Conservation (phyloP, 1,140 invertebrate genomes). For the Metaphire vulgaris region DNA sequence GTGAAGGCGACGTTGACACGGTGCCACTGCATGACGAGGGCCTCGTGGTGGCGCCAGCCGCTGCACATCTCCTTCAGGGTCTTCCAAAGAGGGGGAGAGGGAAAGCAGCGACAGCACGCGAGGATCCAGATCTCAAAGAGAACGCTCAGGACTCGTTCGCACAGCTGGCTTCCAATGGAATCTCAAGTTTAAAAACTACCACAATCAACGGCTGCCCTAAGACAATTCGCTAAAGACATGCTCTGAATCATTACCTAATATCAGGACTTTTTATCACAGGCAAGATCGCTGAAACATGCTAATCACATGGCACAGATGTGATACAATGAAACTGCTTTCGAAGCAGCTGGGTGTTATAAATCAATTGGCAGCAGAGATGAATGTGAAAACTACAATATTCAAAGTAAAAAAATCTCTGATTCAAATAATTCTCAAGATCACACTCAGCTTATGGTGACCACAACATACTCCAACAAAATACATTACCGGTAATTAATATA, state of each 20-base stretch:
- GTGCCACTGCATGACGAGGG: slow-evolving; percentile 87
- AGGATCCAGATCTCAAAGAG: slow-evolving; percentile 91
- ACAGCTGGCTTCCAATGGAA: slow-evolving; percentile 88
- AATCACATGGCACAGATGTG: neutral
- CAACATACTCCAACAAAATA: neutral
- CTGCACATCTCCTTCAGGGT: slow-evolving; percentile 85
- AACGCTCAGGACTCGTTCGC: slow-evolving; percentile 81
- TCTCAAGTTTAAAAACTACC: slow-evolving; percentile 54
- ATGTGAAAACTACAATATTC: too few relatives aligned
- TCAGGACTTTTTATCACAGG: neutral
- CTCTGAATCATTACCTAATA: neutral
- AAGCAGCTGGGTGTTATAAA: neutral
- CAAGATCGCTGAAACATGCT: neutral
- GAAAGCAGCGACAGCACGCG: slow-evolving; percentile 81
- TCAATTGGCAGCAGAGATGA: neutral
- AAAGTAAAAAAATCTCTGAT: too few relatives aligned
- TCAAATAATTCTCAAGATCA: neutral
- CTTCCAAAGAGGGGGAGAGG: slow-evolving; percentile 89
- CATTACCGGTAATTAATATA: neutral
- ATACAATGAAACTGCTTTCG: neutral
- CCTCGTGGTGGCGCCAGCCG: slow-evolving; percentile 84
- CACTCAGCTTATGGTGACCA: slow-evolving; percentile 4
- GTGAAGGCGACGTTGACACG: slow-evolving; percentile 83
- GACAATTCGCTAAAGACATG: neutral
- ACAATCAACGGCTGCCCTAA: slow-evolving; percentile 3